A percentile compares a stretch with the other conserved stretches of the same genome.
These are phyloP conservation scores for Seriola quinqueradiata DNA, from an alignment of 2,113 vertebrate species.

Conservation along the genomic window DNA sequence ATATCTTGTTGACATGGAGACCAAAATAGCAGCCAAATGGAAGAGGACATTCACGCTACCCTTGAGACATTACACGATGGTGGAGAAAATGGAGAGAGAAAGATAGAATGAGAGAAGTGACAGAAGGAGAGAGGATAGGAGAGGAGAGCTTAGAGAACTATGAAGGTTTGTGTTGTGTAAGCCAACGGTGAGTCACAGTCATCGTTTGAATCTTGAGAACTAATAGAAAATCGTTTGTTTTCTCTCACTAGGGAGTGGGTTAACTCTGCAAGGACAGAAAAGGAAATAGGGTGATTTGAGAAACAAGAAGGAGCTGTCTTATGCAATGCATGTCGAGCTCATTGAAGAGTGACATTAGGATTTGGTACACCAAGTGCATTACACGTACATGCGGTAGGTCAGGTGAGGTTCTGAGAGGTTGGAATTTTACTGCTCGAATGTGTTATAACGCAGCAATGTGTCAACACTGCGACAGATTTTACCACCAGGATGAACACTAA, in stretches of 20 bases:
- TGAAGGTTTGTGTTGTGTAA: constrained; percentile 81
- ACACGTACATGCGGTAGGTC: constrained; percentile 31
- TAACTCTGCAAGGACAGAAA: constrained; percentile 76
- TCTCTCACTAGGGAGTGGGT: constrained; percentile 74
- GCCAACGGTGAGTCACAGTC: constrained; percentile 81
- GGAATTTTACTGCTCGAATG: constrained; percentile 9
- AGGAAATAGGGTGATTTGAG: constrained; percentile 70
- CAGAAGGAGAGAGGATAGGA: constrained; percentile 67
- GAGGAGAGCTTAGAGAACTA: constrained; percentile 72
- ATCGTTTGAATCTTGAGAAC: constrained; percentile 79
- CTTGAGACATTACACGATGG: constrained; percentile 78
- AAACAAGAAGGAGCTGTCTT: constrained; percentile 63
- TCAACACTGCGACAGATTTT: constrained; percentile 24
- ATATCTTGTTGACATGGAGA: constrained; percentile 81
- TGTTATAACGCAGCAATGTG: not conserved
- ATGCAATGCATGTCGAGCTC: constrained; percentile 58
- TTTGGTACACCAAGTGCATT: constrained; percentile 21
- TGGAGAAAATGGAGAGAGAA: constrained; percentile 74
- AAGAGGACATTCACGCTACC: constrained; percentile 80
- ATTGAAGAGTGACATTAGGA: constrained; percentile 31
- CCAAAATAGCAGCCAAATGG: constrained; percentile 81
- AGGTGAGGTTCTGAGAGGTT: not conserved
- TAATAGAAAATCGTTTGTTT: constrained; percentile 81
- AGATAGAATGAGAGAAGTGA: constrained; percentile 73
- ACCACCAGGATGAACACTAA: not conserved